Base-by-base conservation (phyloP, 1,140 invertebrate species). In the Drusus annulatus region DNA sequence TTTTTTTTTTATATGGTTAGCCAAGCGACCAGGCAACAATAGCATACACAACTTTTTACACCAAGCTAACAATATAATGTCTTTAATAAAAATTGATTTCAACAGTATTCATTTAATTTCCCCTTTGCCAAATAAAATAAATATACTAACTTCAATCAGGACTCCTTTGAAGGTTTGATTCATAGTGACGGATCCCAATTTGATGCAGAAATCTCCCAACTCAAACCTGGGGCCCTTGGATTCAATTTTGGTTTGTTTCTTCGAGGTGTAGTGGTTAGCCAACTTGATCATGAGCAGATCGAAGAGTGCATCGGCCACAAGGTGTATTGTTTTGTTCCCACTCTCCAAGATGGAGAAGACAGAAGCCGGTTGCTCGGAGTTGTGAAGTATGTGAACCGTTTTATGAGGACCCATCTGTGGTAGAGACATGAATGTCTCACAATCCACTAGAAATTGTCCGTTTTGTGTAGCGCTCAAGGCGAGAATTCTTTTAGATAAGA, bases 131-230 rank as follows among this genome's bases (percentile, higher is more conserved):
- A 19, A n/a, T 19, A 36, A 45, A 51, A 17, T 51, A 79, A 31
- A 73, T 45, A 73, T 7, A 84, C 80, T 88, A 85, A 97, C 97
- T 92, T 98, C 97, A 63, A 99, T 93, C 0, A 99, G 90, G 76
- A 99, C 94, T 15, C 97, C 98, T 90, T 98, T 98, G 86, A 98
- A 98, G 85, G 95, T 97, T 76, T 96, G 94, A 87, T 94, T 96
- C 90, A 98, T 96, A 10, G 95, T 95, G 2, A 99, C 97, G 63
- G 94, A 96, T 25, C 98, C 98, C 2, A 99, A 90, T 89, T 99
- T 99, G 4, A 99, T 94, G 83, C 96, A 93, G 88, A 99, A 99
- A 87, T 99, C 98, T 0, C 94, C 95, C 28, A 98, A 92, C 88
- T 98, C 96, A 88, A 97, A 99, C 65, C 96, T 91, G 0, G 96